phyloP scores from a whole-genome alignment of 1,140 invertebrate genomes.

The Plectus sambesii region DNA sequence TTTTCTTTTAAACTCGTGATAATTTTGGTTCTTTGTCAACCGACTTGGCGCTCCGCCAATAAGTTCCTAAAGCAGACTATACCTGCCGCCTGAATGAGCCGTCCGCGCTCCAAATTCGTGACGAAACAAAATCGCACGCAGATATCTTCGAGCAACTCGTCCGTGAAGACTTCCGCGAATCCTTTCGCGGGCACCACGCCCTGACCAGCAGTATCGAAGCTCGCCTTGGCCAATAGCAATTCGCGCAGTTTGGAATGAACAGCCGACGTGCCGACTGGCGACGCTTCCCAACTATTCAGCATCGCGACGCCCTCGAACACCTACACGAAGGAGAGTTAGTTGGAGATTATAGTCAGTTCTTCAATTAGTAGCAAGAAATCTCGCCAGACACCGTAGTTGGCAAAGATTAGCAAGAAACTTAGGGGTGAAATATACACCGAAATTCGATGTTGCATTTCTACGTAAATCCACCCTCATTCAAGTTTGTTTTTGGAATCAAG shows the following conservation, averaged over 20 bases:
- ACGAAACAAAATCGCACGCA: slow-evolving; percentile 4
- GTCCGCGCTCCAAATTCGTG: slow-evolving; percentile 21
- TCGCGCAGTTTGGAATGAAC: too few relatives aligned
- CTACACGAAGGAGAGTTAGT: too few relatives aligned
- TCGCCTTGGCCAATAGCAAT: not conserved
- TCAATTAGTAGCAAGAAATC: too few relatives aligned
- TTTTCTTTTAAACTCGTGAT: not conserved
- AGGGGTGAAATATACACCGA: too few relatives aligned
- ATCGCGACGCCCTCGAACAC: slow-evolving; percentile 67
- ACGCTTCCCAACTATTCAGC: slow-evolving; percentile 63
- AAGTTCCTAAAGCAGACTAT: not conserved
- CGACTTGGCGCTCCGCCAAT: not conserved
- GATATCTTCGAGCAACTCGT: slow-evolving; percentile 7
- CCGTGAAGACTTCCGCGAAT: slow-evolving; percentile 54
- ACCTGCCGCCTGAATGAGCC: slow-evolving; percentile 2
- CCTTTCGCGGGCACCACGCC: too few relatives aligned
- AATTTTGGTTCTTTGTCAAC: not conserved
- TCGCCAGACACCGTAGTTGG: too few relatives aligned
- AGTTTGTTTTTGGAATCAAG: not conserved
- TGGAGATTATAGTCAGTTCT: too few relatives aligned
- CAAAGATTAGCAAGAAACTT: too few relatives aligned
- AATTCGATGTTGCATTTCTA: too few relatives aligned
- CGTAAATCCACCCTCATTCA: too few relatives aligned
- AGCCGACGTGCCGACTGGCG: slow-evolving; percentile 58
- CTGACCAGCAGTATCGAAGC: slow-evolving; percentile 33